Percentiles rank a stretch among this genome's conserved stretches.
These are phyloP conservation scores for Sinodicranocentrus sp. DNA, from an alignment of 2,888 invertebrate species.

Conservation along the genomic window DNA sequence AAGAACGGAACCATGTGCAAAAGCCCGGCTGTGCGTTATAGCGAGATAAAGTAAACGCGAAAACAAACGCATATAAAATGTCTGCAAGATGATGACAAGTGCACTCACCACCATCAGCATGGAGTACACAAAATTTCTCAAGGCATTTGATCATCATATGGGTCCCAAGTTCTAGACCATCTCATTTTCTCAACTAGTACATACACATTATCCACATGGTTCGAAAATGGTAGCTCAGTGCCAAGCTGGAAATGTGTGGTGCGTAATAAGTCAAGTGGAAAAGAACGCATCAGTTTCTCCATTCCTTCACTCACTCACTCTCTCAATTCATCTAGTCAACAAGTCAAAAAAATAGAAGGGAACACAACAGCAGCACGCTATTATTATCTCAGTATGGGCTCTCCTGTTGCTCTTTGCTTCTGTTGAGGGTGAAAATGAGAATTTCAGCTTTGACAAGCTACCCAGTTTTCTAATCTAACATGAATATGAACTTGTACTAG, in stretches of 20 bases:
- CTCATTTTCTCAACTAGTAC: too few relatives aligned
- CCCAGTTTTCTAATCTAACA: neutral
- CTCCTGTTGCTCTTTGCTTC: conserved; percentile 56
- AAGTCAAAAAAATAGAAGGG: conserved; percentile 42
- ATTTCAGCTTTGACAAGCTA: conserved; percentile 51
- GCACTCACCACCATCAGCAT: conserved; percentile 41
- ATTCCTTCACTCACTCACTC: conserved; percentile 32
- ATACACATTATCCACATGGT: too few relatives aligned
- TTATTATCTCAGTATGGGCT: conserved; percentile 64
- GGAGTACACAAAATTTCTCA: conserved; percentile 1
- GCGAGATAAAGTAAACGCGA: too few relatives aligned
- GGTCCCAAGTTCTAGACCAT: too few relatives aligned
- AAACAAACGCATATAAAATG: too few relatives aligned
- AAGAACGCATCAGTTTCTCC: conserved; percentile 22
- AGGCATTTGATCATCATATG: too few relatives aligned
- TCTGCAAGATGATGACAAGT: conserved; percentile 40
- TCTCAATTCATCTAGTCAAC: conserved; percentile 51
- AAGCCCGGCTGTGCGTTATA: too few relatives aligned
- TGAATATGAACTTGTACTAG: neutral
- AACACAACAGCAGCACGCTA: conserved; percentile 46
- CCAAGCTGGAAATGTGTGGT: neutral
- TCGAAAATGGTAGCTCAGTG: too few relatives aligned
- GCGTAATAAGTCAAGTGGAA: conserved; percentile 46
- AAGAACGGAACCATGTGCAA: too few relatives aligned
- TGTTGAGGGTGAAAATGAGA: conserved; percentile 55